A percentile compares a stretch with the other conserved stretches of the same genome.
Evolutionary conservation across 2,888 invertebrate species (phyloP).

Genomic region (Ormyrus labotus): DNA sequence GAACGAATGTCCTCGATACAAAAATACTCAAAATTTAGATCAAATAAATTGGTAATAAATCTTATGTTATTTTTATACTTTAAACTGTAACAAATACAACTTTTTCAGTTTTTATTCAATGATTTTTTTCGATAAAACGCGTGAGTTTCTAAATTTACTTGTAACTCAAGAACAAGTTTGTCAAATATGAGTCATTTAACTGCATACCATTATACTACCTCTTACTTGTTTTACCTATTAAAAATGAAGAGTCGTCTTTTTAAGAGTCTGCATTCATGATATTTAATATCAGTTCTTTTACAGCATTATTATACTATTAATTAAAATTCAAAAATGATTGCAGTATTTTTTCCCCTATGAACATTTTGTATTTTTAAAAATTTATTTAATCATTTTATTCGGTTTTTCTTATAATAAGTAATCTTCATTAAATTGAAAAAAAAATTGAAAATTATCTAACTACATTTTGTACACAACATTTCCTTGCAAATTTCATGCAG

Average conservation of each 20-base stretch:
- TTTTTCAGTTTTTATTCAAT: conserved; percentile 24
- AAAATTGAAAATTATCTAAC: too few relatives aligned
- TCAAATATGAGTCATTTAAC: conserved; percentile 53
- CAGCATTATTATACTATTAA: conserved; percentile 1
- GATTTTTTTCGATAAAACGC: conserved; percentile 36
- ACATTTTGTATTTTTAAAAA: conserved; percentile 5
- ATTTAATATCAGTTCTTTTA: conserved; percentile 38
- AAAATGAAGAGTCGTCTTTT: conserved; percentile 46
- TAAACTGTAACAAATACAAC: conserved; percentile 24
- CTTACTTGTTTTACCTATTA: conserved; percentile 46
- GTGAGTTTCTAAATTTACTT: conserved; percentile 48
- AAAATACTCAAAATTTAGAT: conserved; percentile 20
- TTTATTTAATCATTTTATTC: conserved; percentile 1
- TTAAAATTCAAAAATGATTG: not conserved
- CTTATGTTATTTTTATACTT: conserved; percentile 7
- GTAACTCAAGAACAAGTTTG: conserved; percentile 53
- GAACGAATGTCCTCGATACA: not conserved
- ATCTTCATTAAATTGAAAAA: too few relatives aligned
- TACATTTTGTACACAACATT: too few relatives aligned
- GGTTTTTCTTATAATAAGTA: too few relatives aligned
- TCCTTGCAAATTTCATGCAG: too few relatives aligned
- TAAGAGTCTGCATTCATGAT: conserved; percentile 38
- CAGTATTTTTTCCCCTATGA: not conserved
- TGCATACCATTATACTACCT: conserved; percentile 47
- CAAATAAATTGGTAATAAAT: conserved; percentile 14